Base-by-base conservation (phyloP, 2,113 vertebrate genomes). In the Melanostigma gelatinosum region DNA sequence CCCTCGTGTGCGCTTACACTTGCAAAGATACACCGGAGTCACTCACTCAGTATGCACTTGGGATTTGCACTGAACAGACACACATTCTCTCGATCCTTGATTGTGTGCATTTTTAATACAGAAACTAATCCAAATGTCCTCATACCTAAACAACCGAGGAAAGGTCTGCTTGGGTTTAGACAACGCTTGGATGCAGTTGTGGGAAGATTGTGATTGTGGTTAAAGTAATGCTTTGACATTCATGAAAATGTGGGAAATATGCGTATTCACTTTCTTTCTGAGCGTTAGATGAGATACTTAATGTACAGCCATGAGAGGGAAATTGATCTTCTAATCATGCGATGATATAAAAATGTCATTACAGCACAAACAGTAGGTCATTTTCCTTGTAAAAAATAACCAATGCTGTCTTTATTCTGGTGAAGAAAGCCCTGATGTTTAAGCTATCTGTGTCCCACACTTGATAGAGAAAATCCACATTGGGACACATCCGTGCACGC, bases 401-500 rank as follows among this genome's bases (percentile, higher is more conserved):
- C 57, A 36, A n/a, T 24, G 57, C 9, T 10, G 70, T 44, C 16
- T 44, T 29, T 44, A 11, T 44, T 22, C n/a, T 29, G 34, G 15
- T 52, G 11, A 55, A 38, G 38, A 42, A 12, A 32, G 22, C 16
- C 22, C 54, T 40, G 10, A 64, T 29, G 38, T 27, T 22, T 29
- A 46, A 29, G 18, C 29, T 12, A 10, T 29, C 22, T 46, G 27
- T 67, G 20, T 34, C 36, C 6, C 4, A 66, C 52, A 65, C 54
- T 73, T 70, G 42, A 72, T 64, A 32, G 67, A 80, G 70, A 73
- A 71, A 79, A 75, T 74, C 68, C 71, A 71, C 72, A 64, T 11
- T 50, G 62, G 60, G 58, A 77, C 67, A 73, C 76, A 84, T 77
- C 34, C 4, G 63, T 89, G 78, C 79, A 85, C 0, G 55, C 83